Evolutionary conservation across 1,140 invertebrate genomes (phyloP).

Genomic region (Drosophila orosa): DNA sequence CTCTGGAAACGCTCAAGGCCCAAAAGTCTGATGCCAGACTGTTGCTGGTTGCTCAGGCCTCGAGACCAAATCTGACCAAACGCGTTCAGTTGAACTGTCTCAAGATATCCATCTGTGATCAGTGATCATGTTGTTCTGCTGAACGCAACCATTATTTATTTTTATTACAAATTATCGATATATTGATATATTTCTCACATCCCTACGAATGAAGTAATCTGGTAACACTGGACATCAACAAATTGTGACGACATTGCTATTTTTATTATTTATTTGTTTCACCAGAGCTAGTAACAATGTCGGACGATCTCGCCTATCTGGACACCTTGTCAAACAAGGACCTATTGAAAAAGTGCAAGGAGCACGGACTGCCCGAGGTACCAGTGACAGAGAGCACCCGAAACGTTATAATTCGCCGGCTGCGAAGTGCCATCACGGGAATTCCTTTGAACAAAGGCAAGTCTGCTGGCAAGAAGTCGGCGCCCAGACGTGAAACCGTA

Average conservation of each 20-base stretch:
- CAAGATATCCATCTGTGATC: too few relatives aligned
- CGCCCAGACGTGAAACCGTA: slow-evolving; percentile 62
- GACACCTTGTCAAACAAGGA: slow-evolving; percentile 66
- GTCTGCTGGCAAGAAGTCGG: slow-evolving; percentile 28
- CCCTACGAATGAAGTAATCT: too few relatives aligned
- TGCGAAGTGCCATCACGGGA: slow-evolving; percentile 58
- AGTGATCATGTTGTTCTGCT: too few relatives aligned
- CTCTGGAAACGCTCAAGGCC: too few relatives aligned
- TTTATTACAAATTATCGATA: too few relatives aligned
- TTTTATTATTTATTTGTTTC: slow-evolving; percentile 73
- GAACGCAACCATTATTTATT: too few relatives aligned
- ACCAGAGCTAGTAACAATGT: slow-evolving; percentile 53
- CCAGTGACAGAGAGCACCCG: slow-evolving; percentile 76
- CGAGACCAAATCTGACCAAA: too few relatives aligned
- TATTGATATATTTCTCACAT: too few relatives aligned
- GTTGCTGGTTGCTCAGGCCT: too few relatives aligned
- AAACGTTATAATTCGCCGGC: slow-evolving; percentile 55
- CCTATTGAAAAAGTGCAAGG: slow-evolving; percentile 67
- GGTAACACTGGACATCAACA: too few relatives aligned
- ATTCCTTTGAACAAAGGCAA: slow-evolving; percentile 49
- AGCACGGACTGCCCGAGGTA: slow-evolving; percentile 66
- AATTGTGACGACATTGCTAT: slow-evolving; percentile 73
- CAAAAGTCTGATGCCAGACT: too few relatives aligned
- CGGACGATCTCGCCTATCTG: slow-evolving; percentile 59
- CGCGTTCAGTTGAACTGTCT: too few relatives aligned